These are phyloP conservation scores for Callorhinus ursinus DNA, from an alignment of 2,113 vertebrate genomes.

Conservation along the genomic window DNA sequence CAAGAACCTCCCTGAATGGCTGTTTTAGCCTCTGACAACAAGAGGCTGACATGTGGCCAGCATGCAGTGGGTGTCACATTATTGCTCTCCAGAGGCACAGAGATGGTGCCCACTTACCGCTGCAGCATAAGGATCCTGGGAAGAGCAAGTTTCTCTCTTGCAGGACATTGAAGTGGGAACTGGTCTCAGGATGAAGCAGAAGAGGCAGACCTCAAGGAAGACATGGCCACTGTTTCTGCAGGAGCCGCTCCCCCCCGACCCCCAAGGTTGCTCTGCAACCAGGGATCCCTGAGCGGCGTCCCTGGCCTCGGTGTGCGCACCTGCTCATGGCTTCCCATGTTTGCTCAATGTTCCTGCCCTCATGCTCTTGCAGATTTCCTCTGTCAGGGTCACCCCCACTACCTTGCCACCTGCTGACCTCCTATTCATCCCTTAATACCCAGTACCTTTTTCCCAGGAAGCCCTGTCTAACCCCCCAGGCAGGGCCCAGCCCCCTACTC, in stretches of 20 bases:
- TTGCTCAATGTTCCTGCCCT: not conserved
- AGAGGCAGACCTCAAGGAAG: conserved; percentile 88
- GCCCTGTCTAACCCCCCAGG: not conserved
- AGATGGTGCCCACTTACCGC: conserved; percentile 78
- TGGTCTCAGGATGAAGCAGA: conserved; percentile 85
- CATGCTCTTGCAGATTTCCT: no score
- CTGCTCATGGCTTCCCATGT: not conserved
- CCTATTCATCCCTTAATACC: not conserved
- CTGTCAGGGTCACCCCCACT: not conserved
- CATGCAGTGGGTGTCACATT: not conserved
- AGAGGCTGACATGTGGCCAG: not conserved
- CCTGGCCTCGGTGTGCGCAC: no score
- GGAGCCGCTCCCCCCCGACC: conserved; percentile 77
- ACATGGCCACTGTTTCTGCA: conserved; percentile 88
- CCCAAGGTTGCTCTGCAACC: no score
- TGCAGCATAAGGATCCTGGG: conserved; percentile 87
- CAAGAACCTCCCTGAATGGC: not conserved
- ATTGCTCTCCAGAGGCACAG: not conserved
- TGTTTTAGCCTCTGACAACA: not conserved
- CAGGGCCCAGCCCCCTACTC: not conserved
- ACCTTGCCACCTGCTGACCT: not conserved
- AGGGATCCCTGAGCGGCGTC: not conserved
- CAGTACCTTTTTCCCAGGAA: not conserved
- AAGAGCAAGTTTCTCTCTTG: conserved; percentile 86
- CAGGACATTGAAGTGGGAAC: conserved; percentile 86